Evolutionary conservation across 2,888 invertebrate genomes (phyloP), one percentile per base, ranked within the genome.

Genomic region (Lagria hirta): DNA sequence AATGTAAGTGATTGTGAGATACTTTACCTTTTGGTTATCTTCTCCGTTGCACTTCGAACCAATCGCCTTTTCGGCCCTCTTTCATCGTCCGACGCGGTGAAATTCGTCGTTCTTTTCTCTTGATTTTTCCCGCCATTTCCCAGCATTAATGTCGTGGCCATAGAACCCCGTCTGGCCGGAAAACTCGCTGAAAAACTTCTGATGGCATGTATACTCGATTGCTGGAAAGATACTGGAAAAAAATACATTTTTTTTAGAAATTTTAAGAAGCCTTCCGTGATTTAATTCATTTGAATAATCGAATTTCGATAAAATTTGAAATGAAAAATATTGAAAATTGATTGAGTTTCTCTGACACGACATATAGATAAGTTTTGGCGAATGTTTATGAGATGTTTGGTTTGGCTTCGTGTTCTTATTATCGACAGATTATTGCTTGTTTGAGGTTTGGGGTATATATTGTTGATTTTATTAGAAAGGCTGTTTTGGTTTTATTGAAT

Each of bases 111-210:
- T 15, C 67, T 50, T 51, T 67, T 71, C 28, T 69, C 69, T 27
- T 64, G 66, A 10, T 11, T 40, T 34, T 27, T 33, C 28, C 18
- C 11, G 16, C 26, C 35, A 30, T 53, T 49, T 13, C 30, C 51
- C 23, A 61, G 44, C 48, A 62, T 57, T 16, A 65, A 44, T 4
- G 63, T 55, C 2, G 68, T 43, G 11, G 62, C 68, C 47, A 70
- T 58, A 2, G 70, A 67, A 17, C 58, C 59, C 27, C 70, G 51
- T 40, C 70, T 55, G 6, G 65, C 66, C 3, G 72, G 71, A 58
- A 73, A 72, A 54, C 71, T 70, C n/a, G 72, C 71, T 3, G 71
- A 71, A 58, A 72, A 73, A 51, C 71, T 71, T 24, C 72, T 58
- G 13, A 72, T 65, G 13, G 72, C 65, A 58, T 72, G 71, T 53